A percentile compares a stretch with the other conserved stretches of the same genome.
Evolutionary conservation across 2,888 invertebrate genomes (phyloP).

Genomic region (Troides oblongomaculatus): DNA sequence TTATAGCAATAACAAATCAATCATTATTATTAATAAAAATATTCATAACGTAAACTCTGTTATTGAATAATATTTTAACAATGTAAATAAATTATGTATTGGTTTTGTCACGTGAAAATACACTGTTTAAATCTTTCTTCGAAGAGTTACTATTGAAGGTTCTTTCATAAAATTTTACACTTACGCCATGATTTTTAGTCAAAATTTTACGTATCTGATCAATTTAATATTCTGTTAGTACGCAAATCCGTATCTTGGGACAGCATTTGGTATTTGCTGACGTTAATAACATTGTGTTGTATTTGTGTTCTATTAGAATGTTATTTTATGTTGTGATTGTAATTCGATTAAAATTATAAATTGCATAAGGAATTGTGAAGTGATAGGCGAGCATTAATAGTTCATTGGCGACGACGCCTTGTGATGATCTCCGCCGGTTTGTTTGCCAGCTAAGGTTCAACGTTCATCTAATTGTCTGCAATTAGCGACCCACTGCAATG

Average conservation of each 20-base stretch:
- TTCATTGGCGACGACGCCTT: constrained; percentile 40
- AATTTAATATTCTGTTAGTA: no score
- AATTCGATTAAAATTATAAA: constrained; percentile 10
- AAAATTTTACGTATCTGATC: no score
- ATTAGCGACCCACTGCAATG: constrained; percentile 67
- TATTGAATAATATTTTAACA: not conserved
- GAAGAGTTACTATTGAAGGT: not conserved
- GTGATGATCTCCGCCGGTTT: constrained; percentile 42
- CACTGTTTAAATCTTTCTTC: not conserved
- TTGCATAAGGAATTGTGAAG: constrained; percentile 32
- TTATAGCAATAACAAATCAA: constrained; percentile 12
- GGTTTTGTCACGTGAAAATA: not conserved
- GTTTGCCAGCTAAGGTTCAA: constrained; percentile 68
- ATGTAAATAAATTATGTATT: not conserved
- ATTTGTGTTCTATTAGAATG: not conserved
- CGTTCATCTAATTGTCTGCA: constrained; percentile 76
- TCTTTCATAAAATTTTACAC: no score
- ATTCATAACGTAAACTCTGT: not conserved
- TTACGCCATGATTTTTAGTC: no score
- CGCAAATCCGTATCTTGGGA: no score
- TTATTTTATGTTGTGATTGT: not conserved
- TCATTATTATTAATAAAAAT: constrained; percentile 18
- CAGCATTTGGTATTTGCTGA: no score
- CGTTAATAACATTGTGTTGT: no score
- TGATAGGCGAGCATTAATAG: constrained; percentile 47